A percentile compares a stretch with the other conserved stretches of the same genome.
These are phyloP conservation scores for Isotomurus palustris DNA, from an alignment of 2,888 invertebrate genomes.

Conservation along the genomic window DNA sequence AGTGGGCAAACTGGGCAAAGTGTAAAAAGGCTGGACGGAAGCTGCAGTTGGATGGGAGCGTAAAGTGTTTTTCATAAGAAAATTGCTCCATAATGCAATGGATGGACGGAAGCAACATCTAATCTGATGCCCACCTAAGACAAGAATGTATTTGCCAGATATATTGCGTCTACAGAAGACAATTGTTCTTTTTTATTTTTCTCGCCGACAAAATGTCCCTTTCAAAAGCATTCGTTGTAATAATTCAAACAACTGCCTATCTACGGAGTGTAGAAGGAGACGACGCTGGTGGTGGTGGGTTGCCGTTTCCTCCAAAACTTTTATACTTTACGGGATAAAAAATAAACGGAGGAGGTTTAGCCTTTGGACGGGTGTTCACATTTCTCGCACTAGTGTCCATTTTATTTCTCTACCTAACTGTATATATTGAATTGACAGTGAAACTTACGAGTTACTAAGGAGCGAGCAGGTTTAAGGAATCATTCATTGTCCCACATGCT, in stretches of 20 bases:
- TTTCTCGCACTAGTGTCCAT: too few relatives aligned
- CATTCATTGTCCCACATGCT: slow-evolving; percentile 6
- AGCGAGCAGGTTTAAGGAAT: slow-evolving; percentile 6
- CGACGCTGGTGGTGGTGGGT: slow-evolving; percentile 27
- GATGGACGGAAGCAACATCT: slow-evolving; percentile 34
- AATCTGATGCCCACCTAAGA: slow-evolving; percentile 12
- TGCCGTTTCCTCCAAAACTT: slow-evolving; percentile 30
- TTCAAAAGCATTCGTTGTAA: slow-evolving; percentile 45
- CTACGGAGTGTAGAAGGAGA: too few relatives aligned
- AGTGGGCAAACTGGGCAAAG: slow-evolving; percentile 6
- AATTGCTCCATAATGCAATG: slow-evolving; percentile 40
- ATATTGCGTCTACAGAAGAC: slow-evolving; percentile 21
- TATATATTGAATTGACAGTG: too few relatives aligned
- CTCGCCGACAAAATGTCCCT: slow-evolving; percentile 39
- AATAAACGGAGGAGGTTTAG: slow-evolving; percentile 17
- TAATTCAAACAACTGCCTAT: slow-evolving; percentile 40
- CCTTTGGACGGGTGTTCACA: too few relatives aligned
- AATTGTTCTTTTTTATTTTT: slow-evolving; percentile 45
- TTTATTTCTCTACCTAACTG: background rate
- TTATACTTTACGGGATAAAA: slow-evolving; percentile 20
- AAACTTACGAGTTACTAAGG: slow-evolving; percentile 6
- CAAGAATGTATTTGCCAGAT: background rate
- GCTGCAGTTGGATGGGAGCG: slow-evolving; percentile 13
- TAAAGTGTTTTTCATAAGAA: slow-evolving; percentile 42
- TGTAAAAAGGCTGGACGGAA: slow-evolving; percentile 8